Evolutionary conservation across 2,113 vertebrate species (phyloP), one percentile per base, ranked within the genome.

Genomic region (Colius striatus): DNA sequence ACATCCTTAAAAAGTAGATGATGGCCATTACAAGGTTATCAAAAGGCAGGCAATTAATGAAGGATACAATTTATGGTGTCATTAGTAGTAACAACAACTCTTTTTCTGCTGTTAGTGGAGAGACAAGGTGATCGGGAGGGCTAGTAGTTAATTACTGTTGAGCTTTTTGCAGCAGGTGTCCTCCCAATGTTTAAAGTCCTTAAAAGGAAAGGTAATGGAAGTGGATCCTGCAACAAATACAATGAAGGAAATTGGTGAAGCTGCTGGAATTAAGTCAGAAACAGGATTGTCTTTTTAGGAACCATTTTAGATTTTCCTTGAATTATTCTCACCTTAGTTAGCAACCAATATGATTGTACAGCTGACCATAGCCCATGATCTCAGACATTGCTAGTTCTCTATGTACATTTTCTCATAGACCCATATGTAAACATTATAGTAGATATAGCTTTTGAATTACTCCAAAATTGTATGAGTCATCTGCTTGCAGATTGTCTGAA

Each of bases 371-470:
- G 5, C 4, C 36, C 45, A 54, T 54, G 22, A 43, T 4, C 20
- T 84, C 16, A 55, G 26, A 66, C 76, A 19, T 17, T 14, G 18
- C 10, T 17, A 66, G 23, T 12, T 10, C 26, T 45, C 2, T 26
- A 26, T 1, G 2, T 26, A 20, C 13, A 38, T 38, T 34, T 8
- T 80, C 0, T 65, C 48, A 36, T 1, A 65, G 20, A 6, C 18
- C 16, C 50, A 38, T 38, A 19, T 30, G 61, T 16, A 10, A 50
- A 25, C 4, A 34, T 8, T 4, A 25, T 1, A 0, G 58, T 43
- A 60, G 8, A 60, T 9, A 43, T 4, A 61, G 12, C 8, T 20
- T 10, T 54, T 38, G 78, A 30, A 57, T 47, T 73, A 47, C 20
- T 51, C 23, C 12, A 27, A 27, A 71, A 27, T 45, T 62, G 20